Conservation (phyloP, 2,888 invertebrate genomes). For the Boloria selene region DNA sequence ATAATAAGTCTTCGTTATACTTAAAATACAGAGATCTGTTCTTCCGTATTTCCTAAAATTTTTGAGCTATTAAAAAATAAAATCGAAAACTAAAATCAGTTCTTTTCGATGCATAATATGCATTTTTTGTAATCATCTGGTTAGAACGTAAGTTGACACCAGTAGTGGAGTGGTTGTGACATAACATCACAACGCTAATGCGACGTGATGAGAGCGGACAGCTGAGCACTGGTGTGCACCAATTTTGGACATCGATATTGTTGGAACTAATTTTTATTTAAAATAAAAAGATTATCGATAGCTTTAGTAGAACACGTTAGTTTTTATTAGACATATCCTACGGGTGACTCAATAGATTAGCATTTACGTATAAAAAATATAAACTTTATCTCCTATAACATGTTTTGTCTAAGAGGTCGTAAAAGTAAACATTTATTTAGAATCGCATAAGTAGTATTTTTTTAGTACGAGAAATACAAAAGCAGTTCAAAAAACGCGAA, state of each 20-base stretch:
- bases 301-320: not conserved
- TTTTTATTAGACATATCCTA: not conserved
- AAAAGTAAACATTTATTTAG: too few species aligned
- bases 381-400: not conserved
- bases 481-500: too few species aligned
- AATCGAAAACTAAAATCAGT: not conserved
- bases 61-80: not conserved
- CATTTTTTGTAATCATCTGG: constrained; percentile 30
- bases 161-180: constrained; percentile 60
- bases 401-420: too few species aligned
- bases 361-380: not conserved
- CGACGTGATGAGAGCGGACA: constrained; percentile 60
- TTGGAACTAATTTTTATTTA: constrained; percentile 35
- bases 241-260: constrained; percentile 50
- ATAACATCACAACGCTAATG: constrained; percentile 60
- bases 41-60: not conserved
- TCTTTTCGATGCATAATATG: constrained; percentile 22
- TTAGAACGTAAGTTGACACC: constrained; percentile 61
- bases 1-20: too few species aligned
- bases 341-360: not conserved
- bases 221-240: constrained; percentile 47
- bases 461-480: too few species aligned
- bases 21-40: too few species aligned
- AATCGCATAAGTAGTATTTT: too few species aligned
- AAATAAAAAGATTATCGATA: constrained; percentile 33